A percentile compares a stretch with the other conserved stretches of the same genome.
These are phyloP conservation scores for Clunio marinus DNA, from an alignment of 2,888 invertebrate species.

Conservation along the genomic window DNA sequence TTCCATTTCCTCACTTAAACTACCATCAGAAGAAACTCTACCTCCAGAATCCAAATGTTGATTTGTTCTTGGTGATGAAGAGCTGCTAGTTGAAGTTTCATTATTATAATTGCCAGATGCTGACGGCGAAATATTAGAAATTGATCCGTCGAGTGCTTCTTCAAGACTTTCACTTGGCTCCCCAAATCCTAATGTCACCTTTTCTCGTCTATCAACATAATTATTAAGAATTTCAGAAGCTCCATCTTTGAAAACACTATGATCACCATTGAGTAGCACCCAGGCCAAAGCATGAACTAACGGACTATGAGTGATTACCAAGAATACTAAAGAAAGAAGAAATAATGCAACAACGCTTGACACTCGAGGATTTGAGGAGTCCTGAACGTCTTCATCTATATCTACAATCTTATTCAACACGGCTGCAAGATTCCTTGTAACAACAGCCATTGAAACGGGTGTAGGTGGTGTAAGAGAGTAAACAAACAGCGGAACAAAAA, in stretches of 20 bases:
- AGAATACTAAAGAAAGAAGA: conserved; percentile 88
- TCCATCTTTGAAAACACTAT: conserved; percentile 64
- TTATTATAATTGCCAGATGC: conserved; percentile 35
- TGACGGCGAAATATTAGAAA: conserved; percentile 22
- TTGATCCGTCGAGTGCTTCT: conserved; percentile 62
- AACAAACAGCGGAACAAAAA: conserved; percentile 89
- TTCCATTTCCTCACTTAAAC: conserved; percentile 46
- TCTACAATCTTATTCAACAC: conserved; percentile 59
- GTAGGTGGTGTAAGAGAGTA: conserved; percentile 70
- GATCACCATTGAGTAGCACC: conserved; percentile 82
- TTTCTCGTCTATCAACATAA: conserved; percentile 58
- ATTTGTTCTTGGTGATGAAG: conserved; percentile 17
- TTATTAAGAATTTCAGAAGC: conserved; percentile 64
- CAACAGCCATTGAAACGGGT: conserved; percentile 56
- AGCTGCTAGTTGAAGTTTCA: conserved; percentile 41
- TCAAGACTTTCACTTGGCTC: conserved; percentile 73
- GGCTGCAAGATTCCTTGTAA: conserved; percentile 62
- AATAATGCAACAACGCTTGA: conserved; percentile 89
- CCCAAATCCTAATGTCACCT: conserved; percentile 60
- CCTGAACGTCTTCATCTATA: conserved; percentile 53
- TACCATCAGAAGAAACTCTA: conserved; percentile 40
- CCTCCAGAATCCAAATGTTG: conserved; percentile 21
- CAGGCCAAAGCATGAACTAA: conserved; percentile 86
- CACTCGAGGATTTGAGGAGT: conserved; percentile 65
- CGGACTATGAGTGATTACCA: conserved; percentile 87